Evolutionary conservation across 1,140 invertebrate genomes (phyloP), one percentile per base, ranked within the genome.

Genomic region (Drosophila athabasca): DNA sequence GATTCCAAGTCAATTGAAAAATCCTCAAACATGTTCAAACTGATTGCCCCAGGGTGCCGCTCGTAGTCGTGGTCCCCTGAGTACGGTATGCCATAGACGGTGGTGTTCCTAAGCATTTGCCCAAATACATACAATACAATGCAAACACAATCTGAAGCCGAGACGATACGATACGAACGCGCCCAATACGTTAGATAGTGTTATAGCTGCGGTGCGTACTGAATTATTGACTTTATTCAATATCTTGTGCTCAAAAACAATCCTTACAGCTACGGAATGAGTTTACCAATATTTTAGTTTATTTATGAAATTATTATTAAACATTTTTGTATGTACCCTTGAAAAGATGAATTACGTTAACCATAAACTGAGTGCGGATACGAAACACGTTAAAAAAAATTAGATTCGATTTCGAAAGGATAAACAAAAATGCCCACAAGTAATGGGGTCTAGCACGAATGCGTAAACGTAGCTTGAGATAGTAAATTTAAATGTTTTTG

Each of bases 241-340:
- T 68, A 69, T 76, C 57, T 76, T 71, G 61, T 77, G 67, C 67
- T 66, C 57, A 48, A 57, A 11, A 58, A 59, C 61, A 59, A 39
- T 50, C 44, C 81, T 85, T 85, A 84, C 57, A 59, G 29, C 84
- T 77, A 84, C 87, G 81, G 81, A 84, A 84, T 84, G 80, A 65
- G 79, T 67, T 46, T 87, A 77, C 82, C 73, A 77, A 87, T 78
- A 41, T 59, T 57, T 65, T 41, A 13, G 13, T 39, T 39, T 53
- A 41, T 64, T 65, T 60, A 26, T 35, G 52, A 53, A 53, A 53
- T 4, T 29, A 52, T 52, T 44, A 22, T 22, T 31, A 29, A 50
- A 64, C 15, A 46, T 59, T 9, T 59, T 9, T 59, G 57, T 49
- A 19, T 60, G 55, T 48, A 73, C 51, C 26, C 53, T 55, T 11